A percentile compares a stretch with the other conserved stretches of the same genome.
Evolutionary conservation across 2,888 invertebrate genomes (phyloP).

Genomic region (Empis livida): DNA sequence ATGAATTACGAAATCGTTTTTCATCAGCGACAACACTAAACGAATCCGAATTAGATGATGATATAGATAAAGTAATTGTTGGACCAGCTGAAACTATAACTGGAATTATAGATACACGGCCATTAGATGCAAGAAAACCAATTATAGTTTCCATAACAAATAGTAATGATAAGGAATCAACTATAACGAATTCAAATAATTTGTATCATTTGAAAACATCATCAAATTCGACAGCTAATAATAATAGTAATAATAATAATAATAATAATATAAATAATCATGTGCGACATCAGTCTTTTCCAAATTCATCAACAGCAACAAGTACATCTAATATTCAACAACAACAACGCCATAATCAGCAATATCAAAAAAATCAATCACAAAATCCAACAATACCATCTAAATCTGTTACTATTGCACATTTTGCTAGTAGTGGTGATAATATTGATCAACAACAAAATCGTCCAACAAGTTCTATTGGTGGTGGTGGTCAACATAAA

Average conservation of each 20-base stretch:
- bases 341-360: background rate
- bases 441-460: constrained; percentile 8
- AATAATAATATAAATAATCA: constrained; percentile 11
- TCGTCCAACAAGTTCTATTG: constrained; percentile 5
- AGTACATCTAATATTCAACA: constrained; percentile 3
- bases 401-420: constrained; percentile 11
- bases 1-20: constrained; percentile 25
- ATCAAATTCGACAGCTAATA: background rate
- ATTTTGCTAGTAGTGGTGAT: constrained; percentile 6
- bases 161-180: constrained; percentile 7
- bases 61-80: constrained; percentile 33
- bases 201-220: constrained; percentile 13
- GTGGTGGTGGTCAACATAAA: constrained; percentile 1
- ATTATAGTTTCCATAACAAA: constrained; percentile 11
- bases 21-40: constrained; percentile 8
- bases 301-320: constrained; percentile 8
- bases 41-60: background rate
- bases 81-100: constrained; percentile 62
- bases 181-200: constrained; percentile 11
- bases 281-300: constrained; percentile 12
- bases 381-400: constrained; percentile 8
- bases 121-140: constrained; percentile 31
- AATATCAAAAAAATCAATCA: constrained; percentile 2
- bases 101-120: constrained; percentile 52
- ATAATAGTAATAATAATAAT: background rate